phyloP scores from a whole-genome alignment of 2,888 invertebrate genomes.

The Eilema griseolum region DNA sequence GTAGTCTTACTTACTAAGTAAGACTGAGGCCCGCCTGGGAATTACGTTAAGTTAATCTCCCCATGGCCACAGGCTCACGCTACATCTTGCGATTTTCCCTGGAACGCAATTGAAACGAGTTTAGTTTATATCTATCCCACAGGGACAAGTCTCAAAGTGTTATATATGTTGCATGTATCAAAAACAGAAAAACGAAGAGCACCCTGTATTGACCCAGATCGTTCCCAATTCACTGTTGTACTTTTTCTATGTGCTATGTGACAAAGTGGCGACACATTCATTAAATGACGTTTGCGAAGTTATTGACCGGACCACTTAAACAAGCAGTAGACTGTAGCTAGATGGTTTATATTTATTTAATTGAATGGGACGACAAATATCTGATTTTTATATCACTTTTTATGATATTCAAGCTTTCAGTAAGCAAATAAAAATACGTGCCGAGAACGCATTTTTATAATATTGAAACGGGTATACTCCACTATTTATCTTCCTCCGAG shows the following conservation, averaged over 20 bases:
- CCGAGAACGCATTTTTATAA: not conserved
- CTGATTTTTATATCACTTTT: conserved; percentile 27
- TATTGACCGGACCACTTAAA: conserved; percentile 67
- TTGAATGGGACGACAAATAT: conserved; percentile 21
- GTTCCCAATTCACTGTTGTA: conserved; percentile 57
- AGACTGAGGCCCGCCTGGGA: too few relatives aligned
- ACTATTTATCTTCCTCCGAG: too few relatives aligned
- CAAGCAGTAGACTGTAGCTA: conserved; percentile 35
- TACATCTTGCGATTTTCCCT: too few relatives aligned
- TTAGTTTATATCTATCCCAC: not conserved
- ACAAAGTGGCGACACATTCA: conserved; percentile 59
- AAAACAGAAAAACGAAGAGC: not conserved
- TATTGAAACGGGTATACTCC: not conserved
- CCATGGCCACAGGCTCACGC: not conserved
- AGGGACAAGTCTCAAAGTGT: too few relatives aligned
- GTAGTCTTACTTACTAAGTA: too few relatives aligned
- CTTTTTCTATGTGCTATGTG: conserved; percentile 60
- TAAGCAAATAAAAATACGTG: not conserved
- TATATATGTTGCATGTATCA: too few relatives aligned
- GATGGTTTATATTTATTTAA: conserved; percentile 46
- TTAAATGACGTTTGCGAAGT: conserved; percentile 62
- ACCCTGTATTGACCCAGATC: conserved; percentile 69
- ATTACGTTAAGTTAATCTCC: not conserved
- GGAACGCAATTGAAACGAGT: too few relatives aligned
- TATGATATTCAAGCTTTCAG: not conserved